These are phyloP conservation scores for Thalassoma bifasciatum DNA, from an alignment of 2,113 vertebrate species.

Conservation along the genomic window DNA sequence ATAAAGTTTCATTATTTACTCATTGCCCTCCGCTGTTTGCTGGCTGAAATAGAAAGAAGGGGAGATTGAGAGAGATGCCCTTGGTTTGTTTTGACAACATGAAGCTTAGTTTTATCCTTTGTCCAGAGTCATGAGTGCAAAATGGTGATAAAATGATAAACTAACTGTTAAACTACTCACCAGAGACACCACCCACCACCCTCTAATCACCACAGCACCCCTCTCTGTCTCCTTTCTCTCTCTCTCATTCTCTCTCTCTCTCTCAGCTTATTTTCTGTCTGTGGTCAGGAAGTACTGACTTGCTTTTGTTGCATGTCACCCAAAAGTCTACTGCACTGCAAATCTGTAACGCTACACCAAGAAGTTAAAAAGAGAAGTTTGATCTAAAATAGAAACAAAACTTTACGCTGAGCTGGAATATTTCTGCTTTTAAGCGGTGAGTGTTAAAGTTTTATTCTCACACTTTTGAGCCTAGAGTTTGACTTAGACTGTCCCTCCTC, in stretches of 20 bases:
- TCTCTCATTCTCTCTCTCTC: constrained; percentile 44
- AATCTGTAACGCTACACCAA: constrained; percentile 36
- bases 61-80: constrained; percentile 3
- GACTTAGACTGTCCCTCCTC: not conserved
- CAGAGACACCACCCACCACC: constrained; percentile 53
- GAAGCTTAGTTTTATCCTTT: constrained; percentile 5
- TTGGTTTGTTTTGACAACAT: constrained; percentile 40
- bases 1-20: not conserved
- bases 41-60: constrained; percentile 4
- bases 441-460: not conserved
- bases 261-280: constrained; percentile 50
- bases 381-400: constrained; percentile 12
- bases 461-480: not conserved
- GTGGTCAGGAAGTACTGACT: constrained; percentile 79
- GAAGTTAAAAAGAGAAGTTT: constrained; percentile 15
- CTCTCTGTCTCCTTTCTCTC: constrained; percentile 20
- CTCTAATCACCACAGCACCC: constrained; percentile 19
- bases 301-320: constrained; percentile 60
- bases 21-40: not conserved
- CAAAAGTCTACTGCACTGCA: constrained; percentile 56
- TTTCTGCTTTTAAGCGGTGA: constrained; percentile 32
- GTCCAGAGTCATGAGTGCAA: not conserved
- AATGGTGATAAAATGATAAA: constrained; percentile 55
- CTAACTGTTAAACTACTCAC: constrained; percentile 42
- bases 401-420: constrained; percentile 12